Evolutionary conservation across 2,113 vertebrate species (phyloP), one percentile per base, ranked within the genome.

Genomic region (Scomber colias): DNA sequence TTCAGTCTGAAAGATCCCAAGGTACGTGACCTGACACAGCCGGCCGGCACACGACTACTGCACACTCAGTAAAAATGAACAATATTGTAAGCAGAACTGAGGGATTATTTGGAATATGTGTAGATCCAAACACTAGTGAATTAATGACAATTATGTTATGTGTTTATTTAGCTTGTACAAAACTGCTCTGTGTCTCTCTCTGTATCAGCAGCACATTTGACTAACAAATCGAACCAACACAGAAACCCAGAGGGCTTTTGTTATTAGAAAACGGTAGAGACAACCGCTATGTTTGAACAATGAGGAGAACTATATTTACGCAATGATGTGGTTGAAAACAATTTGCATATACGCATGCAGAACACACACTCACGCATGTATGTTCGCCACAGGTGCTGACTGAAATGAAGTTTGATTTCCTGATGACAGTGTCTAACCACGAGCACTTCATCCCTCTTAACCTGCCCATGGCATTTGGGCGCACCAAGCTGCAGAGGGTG

Each of bases 361-460:
- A 14, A 3, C 8, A 10, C 35, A 12, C n/a, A 7, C 19, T 12
- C 5, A 3, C 21, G 7, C 14, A 0, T 24, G 2, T 63, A 0
- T 81, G n/a, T 78, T 60, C 5, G 19, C 3, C 21, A 2, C 94
- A 99, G 98, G 93, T 96, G 60, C 94, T 99, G 89, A 95, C 94
- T 46, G 97, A 99, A 89, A 97, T 98, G 95, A 99, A 98, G 79
- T 98, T 99, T 93, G 97, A 99, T 69, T 99, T 99, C 89, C 94
- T 99, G 71, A 97, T 98, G 95, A 95, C 96, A 0, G 63, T 98
- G 77, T 98, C 97, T 64, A 98, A 96, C 86, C 98, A 99, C 0
- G 98, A 99, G 82, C 98, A 99, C 93, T 99, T 97, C 92, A 97
- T 99, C 86, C 97, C 98, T 50, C 93, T 99, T 14, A 99, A 99